Percentiles rank a stretch among this genome's conserved stretches.
Evolutionary conservation across 2,797 vertebrate genomes (phyloP).

Genomic region (Etheostoma perlongum): DNA sequence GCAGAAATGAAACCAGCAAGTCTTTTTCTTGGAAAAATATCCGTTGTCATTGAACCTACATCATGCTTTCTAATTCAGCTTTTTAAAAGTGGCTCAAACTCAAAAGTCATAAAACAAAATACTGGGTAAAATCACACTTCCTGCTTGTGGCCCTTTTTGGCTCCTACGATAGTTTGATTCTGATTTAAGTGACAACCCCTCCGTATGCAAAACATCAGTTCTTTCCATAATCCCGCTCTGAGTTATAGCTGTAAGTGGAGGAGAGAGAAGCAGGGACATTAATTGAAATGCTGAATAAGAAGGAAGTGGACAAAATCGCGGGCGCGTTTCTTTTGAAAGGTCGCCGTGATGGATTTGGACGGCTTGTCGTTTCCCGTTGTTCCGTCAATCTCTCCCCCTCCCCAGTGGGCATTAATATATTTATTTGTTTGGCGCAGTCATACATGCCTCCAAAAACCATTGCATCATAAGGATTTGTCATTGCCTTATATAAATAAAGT

Average conservation of each 20-base stretch:
- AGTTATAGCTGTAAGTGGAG: constrained; percentile 76
- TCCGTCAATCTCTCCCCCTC: constrained; percentile 77
- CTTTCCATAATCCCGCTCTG: constrained; percentile 58
- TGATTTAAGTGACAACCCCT: constrained; percentile 70
- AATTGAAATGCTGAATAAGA: constrained; percentile 84
- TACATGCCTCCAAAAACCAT: constrained; percentile 74
- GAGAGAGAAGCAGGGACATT: constrained; percentile 61
- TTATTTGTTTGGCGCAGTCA: constrained; percentile 76
- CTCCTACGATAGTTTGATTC: constrained; percentile 53
- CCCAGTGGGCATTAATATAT: constrained; percentile 69
- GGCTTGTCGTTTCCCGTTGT: constrained; percentile 75
- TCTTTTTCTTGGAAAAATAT: background rate
- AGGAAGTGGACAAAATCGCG: constrained; percentile 78
- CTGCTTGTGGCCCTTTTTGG: constrained; percentile 21
- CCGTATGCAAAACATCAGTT: constrained; percentile 61
- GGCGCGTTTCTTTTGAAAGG: constrained; percentile 80
- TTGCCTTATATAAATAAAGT: constrained; percentile 85
- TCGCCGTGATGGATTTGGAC: constrained; percentile 81
- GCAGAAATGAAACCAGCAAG: background rate
- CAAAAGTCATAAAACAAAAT: constrained; percentile 33
- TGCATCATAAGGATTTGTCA: constrained; percentile 85
- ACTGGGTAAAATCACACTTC: constrained; percentile 32
- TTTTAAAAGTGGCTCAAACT: constrained; percentile 20
- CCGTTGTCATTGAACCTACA: constrained; percentile 1
- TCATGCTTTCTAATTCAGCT: constrained; percentile 30